Conservation (phyloP, 2,888 invertebrate species). For the Hipparchia semele region DNA sequence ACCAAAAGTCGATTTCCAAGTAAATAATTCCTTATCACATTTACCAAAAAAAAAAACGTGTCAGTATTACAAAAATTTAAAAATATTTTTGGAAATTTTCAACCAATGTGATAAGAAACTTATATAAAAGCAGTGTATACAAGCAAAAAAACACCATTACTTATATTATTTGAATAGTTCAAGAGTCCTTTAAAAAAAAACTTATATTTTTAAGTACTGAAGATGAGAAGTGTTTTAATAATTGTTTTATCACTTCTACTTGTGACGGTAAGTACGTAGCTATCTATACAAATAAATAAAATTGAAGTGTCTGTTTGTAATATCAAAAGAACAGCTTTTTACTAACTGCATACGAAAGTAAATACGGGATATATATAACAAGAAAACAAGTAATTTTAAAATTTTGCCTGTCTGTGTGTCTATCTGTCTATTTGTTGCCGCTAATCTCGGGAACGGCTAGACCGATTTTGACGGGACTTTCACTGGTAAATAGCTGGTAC, state of each 20-base stretch:
- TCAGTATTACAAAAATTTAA: slow-evolving; percentile 7
- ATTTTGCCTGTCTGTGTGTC: no score
- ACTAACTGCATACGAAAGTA: no score
- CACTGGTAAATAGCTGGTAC: no score
- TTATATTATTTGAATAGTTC: background rate
- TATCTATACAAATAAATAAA: no score
- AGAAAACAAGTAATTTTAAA: no score
- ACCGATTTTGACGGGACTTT: no score
- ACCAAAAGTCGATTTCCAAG: background rate
- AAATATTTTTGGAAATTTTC: slow-evolving; percentile 20
- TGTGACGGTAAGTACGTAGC: background rate
- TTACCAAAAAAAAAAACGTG: slow-evolving; percentile 21
- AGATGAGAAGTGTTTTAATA: background rate
- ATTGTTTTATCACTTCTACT: background rate
- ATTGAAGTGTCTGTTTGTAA: no score
- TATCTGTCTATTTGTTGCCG: no score
- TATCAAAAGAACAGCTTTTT: no score
- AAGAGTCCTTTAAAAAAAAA: background rate
- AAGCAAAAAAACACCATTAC: background rate
- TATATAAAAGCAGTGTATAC: slow-evolving; percentile 1
- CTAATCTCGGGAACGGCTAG: no score
- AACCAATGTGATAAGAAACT: slow-evolving; percentile 3
- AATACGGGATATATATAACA: no score
- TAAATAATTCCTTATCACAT: background rate
- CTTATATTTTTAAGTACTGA: background rate